These are phyloP conservation scores for Plecotus auritus DNA, from an alignment of 2,113 vertebrate species.

Conservation along the genomic window DNA sequence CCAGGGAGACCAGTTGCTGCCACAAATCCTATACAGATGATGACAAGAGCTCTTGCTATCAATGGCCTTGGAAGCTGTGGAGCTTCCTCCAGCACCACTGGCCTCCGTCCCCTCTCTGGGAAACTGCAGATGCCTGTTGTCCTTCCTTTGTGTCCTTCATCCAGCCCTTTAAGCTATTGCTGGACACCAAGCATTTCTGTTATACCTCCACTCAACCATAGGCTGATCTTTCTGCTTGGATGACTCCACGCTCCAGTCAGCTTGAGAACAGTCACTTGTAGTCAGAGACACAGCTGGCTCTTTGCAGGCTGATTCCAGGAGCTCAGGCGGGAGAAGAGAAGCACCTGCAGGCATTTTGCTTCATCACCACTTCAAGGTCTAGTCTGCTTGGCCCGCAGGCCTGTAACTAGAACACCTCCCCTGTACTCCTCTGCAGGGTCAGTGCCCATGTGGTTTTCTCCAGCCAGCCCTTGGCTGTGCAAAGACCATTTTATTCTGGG, in stretches of 20 bases:
- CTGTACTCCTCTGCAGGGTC: background rate
- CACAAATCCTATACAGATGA: background rate
- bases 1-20: background rate
- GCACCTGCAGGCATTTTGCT: background rate
- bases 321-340: background rate
- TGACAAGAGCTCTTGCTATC: accelerated
- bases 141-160: background rate
- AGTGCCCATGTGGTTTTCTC: accelerated
- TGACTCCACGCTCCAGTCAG: background rate
- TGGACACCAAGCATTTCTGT: background rate
- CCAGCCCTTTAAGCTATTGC: background rate
- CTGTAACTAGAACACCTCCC: background rate
- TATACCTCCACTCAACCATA: background rate
- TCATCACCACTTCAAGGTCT: background rate
- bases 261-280: background rate
- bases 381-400: background rate
- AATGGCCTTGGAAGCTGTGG: background rate
- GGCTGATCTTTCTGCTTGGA: slow-evolving; percentile 15
- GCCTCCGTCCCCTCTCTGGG: background rate
- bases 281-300: background rate
- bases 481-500: background rate
- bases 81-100: background rate
- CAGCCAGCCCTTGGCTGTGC: background rate
- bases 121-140: background rate
- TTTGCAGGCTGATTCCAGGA: background rate